These are phyloP conservation scores for Coleophora flavipennella DNA, from an alignment of 2,888 invertebrate genomes.

Conservation along the genomic window DNA sequence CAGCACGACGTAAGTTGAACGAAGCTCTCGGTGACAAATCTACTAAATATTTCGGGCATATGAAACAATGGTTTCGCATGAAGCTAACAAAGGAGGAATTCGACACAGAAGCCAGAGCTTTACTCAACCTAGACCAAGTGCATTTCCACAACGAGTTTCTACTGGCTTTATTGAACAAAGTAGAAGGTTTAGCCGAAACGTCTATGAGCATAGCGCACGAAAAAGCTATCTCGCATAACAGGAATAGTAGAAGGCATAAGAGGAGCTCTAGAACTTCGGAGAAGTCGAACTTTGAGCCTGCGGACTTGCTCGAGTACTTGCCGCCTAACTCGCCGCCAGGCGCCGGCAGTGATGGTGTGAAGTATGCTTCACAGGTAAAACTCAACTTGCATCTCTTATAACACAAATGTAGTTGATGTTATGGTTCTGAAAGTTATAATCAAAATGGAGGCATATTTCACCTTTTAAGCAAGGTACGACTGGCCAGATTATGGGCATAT, in stretches of 20 bases:
- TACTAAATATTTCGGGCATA: constrained; percentile 78
- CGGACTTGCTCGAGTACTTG: constrained; percentile 74
- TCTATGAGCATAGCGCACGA: constrained; percentile 57
- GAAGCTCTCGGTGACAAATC: constrained; percentile 78
- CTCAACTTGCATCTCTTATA: too few relatives aligned
- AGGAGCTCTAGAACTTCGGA: constrained; percentile 71
- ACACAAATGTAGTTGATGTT: too few relatives aligned
- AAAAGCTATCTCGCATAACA: constrained; percentile 50
- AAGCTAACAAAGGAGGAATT: constrained; percentile 88
- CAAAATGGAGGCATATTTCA: too few relatives aligned
- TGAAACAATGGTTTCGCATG: constrained; percentile 83
- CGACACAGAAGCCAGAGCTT: constrained; percentile 82
- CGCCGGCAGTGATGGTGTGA: constrained; percentile 63
- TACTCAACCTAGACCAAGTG: constrained; percentile 81
- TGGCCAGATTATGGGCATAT: too few relatives aligned
- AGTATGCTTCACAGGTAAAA: constrained; percentile 60
- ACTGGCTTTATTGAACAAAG: constrained; percentile 84
- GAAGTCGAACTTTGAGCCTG: constrained; percentile 73
- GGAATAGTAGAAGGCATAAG: constrained; percentile 63
- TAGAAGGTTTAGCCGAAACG: constrained; percentile 65
- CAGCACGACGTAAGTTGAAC: constrained; percentile 74
- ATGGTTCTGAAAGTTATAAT: too few relatives aligned
- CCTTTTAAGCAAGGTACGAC: too few relatives aligned
- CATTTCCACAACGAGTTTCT: constrained; percentile 90
- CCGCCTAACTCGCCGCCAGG: constrained; percentile 68